Evolutionary conservation across 2,113 vertebrate species (phyloP).

Genomic region (Ammodytes marinus): DNA sequence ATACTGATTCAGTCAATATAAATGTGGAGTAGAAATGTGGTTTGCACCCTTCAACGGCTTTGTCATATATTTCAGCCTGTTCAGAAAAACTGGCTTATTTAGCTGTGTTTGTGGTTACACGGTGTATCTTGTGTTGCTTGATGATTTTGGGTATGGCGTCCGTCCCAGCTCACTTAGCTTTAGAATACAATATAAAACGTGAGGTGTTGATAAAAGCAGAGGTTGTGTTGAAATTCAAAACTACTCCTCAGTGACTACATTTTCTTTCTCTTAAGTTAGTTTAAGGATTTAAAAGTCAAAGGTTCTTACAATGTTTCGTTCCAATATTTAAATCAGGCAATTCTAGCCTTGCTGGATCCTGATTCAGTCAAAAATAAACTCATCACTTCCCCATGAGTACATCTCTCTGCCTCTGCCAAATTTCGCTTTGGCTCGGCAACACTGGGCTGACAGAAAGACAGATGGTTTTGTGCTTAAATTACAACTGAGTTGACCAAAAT

Average conservation of each 20-base stretch:
- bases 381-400: background rate
- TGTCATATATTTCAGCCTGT: constrained; percentile 24
- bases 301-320: background rate
- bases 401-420: constrained; percentile 7
- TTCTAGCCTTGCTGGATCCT: background rate
- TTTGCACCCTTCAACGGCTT: constrained; percentile 16
- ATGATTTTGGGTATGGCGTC: constrained; percentile 33
- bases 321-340: constrained; percentile 12
- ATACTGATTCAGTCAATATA: constrained; percentile 29
- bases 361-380: constrained; percentile 8
- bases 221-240: constrained; percentile 37
- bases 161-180: constrained; percentile 11
- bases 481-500: background rate
- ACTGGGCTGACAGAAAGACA: constrained; percentile 13
- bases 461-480: constrained; percentile 8
- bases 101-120: constrained; percentile 22
- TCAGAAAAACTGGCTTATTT: constrained; percentile 37
- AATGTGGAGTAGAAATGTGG: constrained; percentile 33
- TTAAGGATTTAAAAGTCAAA: constrained; percentile 9
- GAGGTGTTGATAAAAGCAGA: constrained; percentile 27
- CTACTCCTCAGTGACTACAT: background rate
- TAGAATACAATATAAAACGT: constrained; percentile 7
- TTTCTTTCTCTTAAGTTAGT: background rate
- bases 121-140: constrained; percentile 8
- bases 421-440: background rate